Conservation (phyloP, 2,113 vertebrate genomes). For the Pandion haliaetus region DNA sequence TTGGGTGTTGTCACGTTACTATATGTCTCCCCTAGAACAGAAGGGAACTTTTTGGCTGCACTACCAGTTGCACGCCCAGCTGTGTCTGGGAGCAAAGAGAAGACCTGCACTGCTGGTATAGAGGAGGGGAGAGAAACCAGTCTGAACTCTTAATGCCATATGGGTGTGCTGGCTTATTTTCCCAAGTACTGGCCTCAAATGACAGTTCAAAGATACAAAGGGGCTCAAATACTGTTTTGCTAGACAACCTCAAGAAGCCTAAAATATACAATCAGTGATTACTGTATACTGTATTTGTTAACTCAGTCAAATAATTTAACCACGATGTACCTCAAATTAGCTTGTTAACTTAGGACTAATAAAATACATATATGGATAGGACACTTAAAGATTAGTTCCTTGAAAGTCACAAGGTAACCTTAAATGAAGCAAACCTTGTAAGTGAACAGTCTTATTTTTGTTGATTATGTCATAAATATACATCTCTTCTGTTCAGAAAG, state of each 20-base stretch:
- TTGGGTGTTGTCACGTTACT: background rate
- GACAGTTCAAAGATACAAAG: background rate
- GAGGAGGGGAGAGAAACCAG: background rate
- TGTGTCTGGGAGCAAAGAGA: background rate
- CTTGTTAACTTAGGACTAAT: background rate
- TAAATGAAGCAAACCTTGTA: background rate
- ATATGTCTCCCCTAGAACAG: background rate
- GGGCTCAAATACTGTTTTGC: background rate
- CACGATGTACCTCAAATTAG: background rate
- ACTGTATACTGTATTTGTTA: background rate
- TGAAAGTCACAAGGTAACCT: background rate
- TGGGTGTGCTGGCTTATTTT: background rate
- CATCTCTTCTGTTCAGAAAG: background rate
- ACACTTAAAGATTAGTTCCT: background rate
- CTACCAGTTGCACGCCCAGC: background rate
- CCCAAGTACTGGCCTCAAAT: background rate
- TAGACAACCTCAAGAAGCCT: background rate
- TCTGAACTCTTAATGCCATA: background rate
- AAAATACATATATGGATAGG: background rate
- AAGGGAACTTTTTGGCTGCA: background rate
- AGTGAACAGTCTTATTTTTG: background rate
- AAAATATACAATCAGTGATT: background rate
- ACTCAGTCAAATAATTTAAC: background rate
- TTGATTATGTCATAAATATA: background rate
- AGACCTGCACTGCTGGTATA: background rate